Base-by-base conservation (phyloP, 2,797 vertebrate species). In the Fistularia commersonii region DNA sequence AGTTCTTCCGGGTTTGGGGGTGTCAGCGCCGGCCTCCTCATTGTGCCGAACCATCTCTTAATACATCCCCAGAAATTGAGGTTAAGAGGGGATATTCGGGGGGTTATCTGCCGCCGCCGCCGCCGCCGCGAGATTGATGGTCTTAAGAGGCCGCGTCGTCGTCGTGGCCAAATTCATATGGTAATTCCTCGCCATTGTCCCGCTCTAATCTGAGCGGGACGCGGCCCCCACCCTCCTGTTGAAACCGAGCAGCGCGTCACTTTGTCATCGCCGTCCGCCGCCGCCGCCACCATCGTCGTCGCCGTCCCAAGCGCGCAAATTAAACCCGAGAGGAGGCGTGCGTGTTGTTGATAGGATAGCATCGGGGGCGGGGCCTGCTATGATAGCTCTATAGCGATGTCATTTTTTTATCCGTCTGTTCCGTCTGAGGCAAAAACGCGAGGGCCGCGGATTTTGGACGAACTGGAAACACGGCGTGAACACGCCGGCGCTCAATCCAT, bases 71-170 rank as follows among this genome's bases (percentile, higher is more conserved):
- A 89, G 88, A 91, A 91, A 92, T 92, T 91, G 91, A 91, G 91
- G 91, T 92, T 91, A 92, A 92, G 89, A 92, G 91, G 89, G 89
- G 90, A 92, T 90, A 90, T 92, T 90, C 89, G 87, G 85, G 86
- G 88, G 89, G 90, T 91, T 90, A 91, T 91, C 89, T 89, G 84
- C 85, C 85, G 53, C 80, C 59, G 74, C 63, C 77, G 77, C 59
- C 81, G 74, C 77, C 82, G 74, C 74, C 79, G 75, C 79, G 87
- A 91, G 91, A 92, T 92, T 91, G 91, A 92, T 92, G 91, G 86
- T 88, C 57, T 89, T 88, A 90, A 89, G 85, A 83, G 89, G 84
- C 83, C 58, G 65, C n/a, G n/a, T n/a, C 77, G 81, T 79, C 82
- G 80, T 78, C 37, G 64, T 70, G 82, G 87, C 82, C 87, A 88